Conservation (phyloP, 53 echinoderm and acorn worm species). For the Paracentrotus lividus region DNA sequence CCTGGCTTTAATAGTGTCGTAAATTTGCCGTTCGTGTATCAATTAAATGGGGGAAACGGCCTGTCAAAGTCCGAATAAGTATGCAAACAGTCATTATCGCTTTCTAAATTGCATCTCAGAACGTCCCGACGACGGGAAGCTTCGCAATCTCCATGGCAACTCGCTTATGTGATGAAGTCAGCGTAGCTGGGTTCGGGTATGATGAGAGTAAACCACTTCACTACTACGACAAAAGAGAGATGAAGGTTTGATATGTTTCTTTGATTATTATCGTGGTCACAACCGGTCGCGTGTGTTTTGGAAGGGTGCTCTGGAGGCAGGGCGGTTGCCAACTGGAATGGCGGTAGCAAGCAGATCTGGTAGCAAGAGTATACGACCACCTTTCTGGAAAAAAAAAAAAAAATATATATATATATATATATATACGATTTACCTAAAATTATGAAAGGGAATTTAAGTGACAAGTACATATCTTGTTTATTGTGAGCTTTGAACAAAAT, state of each 20-base stretch:
- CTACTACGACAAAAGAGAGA: conserved; percentile 88
- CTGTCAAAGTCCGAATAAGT: no score
- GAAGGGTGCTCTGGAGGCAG: neutral
- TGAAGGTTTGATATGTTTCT: conserved; percentile 61
- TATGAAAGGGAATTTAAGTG: no score
- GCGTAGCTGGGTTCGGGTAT: conserved; percentile 95
- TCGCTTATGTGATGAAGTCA: conserved; percentile 92
- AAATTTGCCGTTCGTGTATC: no score
- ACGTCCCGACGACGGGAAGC: conserved; percentile 94
- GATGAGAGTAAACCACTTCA: conserved; percentile 83
- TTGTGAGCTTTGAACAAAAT: no score
- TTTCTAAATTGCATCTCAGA: conserved; percentile 66
- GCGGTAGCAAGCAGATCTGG: no score
- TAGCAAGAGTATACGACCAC: neutral
- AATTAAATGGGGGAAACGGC: no score
- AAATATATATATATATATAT: no score
- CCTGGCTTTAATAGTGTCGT: no score
- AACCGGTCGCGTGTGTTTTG: neutral
- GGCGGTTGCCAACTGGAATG: no score
- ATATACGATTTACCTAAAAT: no score
- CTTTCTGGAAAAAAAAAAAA: neutral
- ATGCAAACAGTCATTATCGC: neutral
- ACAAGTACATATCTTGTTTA: no score
- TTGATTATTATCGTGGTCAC: neutral
- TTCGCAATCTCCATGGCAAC: conserved; percentile 86